Evolutionary conservation across 2,113 vertebrate species (phyloP), one percentile per base, ranked within the genome.

Genomic region (Megaceryle torquata): DNA sequence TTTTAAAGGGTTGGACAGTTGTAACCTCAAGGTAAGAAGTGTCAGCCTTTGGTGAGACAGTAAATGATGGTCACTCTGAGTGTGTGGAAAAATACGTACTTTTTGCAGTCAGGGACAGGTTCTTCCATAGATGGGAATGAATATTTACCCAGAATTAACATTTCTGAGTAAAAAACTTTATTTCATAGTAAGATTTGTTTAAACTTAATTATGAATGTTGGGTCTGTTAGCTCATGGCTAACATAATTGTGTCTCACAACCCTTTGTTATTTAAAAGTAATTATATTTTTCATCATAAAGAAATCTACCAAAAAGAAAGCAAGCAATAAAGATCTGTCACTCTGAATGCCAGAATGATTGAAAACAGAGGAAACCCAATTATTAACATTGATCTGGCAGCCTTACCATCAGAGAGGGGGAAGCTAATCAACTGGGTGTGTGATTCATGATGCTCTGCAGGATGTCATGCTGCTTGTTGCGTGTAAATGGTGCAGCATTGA

Each of bases 401-500:
- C 8, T 68, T 83, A 63, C 3, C 11, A 1, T 81, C 16, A 13
- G 59, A 57, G 39, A 50, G 28, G 7, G 39, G 25, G 37, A 77
- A 71, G 41, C 15, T 56, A 35, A 76, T 13, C 46, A 31, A 2
- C 18, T 46, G 37, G 43, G 9, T 57, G 6, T 60, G 78, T 89
- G 18, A 31, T 46, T 46, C 17, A 7, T 43, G 43, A 35, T 77
- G 26, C 64, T 80, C 35, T 77, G 37, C 44, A 53, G 21, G n/a
- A 16, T 53, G 29, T 74, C 2, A 0, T 48, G 21, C 28, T 67
- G 37, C 63, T 94, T 1, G 2, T 63, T 82, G 0, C 35, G 74
- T 28, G 21, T 13, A 50, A 54, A 29, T 43, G 71, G 10, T 5
- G 5, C 0, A 3, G 41, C n/a, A 54, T 24, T 1, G 0, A 67